phyloP scores from a whole-genome alignment of 2,113 vertebrate genomes.

The Aptenodytes forsteri region DNA sequence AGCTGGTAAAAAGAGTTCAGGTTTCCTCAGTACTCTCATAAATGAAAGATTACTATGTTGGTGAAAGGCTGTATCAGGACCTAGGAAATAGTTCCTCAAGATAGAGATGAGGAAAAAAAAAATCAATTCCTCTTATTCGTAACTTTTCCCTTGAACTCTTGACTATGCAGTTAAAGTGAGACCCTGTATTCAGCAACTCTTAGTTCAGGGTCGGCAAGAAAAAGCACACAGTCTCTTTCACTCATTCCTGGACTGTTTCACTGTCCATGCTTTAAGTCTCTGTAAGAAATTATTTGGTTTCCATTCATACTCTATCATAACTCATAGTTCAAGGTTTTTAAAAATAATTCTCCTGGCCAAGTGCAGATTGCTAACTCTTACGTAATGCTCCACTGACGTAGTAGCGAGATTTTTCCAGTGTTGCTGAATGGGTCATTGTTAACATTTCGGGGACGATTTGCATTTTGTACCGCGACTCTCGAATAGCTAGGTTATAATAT shows the following conservation, averaged over 20 bases:
- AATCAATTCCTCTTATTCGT: neutral
- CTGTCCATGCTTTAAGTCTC: neutral
- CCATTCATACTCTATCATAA: neutral
- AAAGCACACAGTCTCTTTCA: neutral
- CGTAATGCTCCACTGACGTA: neutral
- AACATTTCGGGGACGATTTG: neutral
- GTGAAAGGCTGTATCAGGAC: neutral
- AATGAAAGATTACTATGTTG: neutral
- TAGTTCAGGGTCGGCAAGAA: neutral
- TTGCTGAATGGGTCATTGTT: conserved; percentile 21
- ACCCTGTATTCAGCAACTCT: neutral
- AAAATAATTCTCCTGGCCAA: conserved; percentile 15
- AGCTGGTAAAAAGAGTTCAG: neutral
- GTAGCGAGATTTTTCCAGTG: neutral
- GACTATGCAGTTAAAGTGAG: neutral
- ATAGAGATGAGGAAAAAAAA: neutral
- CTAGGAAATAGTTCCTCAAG: neutral
- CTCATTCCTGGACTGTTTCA: neutral
- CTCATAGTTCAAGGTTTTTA: conserved; percentile 6
- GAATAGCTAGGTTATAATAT: neutral
- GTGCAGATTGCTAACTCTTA: neutral
- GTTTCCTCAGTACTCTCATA: neutral
- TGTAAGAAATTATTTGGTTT: conserved; percentile 26
- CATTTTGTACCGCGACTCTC: neutral
- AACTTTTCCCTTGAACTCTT: neutral